Percentiles rank a stretch among this genome's conserved stretches.
Conservation (phyloP, 1,140 invertebrate species). For the Linepithema humile region DNA sequence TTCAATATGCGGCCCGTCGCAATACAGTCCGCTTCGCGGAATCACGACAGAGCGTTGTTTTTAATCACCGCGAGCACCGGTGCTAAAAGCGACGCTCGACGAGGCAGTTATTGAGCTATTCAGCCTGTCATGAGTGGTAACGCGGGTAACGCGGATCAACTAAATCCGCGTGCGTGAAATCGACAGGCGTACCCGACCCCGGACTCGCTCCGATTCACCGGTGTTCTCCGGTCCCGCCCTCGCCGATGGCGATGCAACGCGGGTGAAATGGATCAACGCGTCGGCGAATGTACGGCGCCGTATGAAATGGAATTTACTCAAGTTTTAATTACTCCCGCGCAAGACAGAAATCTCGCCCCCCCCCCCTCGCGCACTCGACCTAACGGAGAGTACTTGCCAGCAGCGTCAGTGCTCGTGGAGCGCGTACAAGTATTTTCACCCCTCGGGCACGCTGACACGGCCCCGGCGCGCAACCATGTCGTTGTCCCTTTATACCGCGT, state of each 20-base stretch:
- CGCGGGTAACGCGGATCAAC: conserved; percentile 1
- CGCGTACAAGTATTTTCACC: conserved; percentile 61
- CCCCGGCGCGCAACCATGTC: background rate
- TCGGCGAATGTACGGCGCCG: background rate
- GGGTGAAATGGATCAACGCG: conserved; percentile 4
- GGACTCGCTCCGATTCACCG: background rate
- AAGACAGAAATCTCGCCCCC: conserved; percentile 28
- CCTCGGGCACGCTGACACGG: conserved; percentile 16
- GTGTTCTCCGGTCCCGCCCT: conserved; percentile 14
- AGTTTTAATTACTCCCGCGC: conserved; percentile 70
- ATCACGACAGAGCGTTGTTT: background rate
- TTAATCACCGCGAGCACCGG: conserved; percentile 41
- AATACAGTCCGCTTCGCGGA: conserved; percentile 1
- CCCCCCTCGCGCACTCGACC: conserved; percentile 12
- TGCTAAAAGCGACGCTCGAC: conserved; percentile 24
- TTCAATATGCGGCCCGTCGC: conserved; percentile 30
- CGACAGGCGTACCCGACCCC: background rate
- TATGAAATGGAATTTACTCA: conserved; percentile 46
- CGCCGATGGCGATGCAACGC: background rate
- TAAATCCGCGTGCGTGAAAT: conserved; percentile 9
- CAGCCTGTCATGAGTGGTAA: conserved; percentile 39
- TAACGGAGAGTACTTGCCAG: conserved; percentile 63
- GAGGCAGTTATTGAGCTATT: conserved; percentile 39
- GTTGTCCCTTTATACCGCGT: conserved; percentile 30
- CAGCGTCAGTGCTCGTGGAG: conserved; percentile 62